phyloP scores from a whole-genome alignment of 1,140 invertebrate species.

The Lepeophtheirus salmonis region DNA sequence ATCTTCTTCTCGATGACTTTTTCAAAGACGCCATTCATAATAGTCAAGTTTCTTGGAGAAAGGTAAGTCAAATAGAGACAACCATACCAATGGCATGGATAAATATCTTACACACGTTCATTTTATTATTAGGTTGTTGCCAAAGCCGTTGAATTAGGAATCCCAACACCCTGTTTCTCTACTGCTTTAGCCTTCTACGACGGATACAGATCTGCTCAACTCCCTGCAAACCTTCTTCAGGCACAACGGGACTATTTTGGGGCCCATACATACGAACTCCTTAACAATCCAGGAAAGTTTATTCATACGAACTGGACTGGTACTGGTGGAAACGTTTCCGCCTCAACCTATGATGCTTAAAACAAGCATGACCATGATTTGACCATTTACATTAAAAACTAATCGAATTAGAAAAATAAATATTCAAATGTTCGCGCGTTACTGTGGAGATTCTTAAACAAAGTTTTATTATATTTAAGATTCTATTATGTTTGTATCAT shows the following conservation, averaged over 20 bases:
- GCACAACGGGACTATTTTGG: slow-evolving; percentile 98
- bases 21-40: slow-evolving; percentile 64
- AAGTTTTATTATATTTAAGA: neutral
- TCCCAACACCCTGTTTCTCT: slow-evolving; percentile 77
- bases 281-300: slow-evolving; percentile 65
- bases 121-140: slow-evolving; percentile 25
- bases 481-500: too few relatives aligned
- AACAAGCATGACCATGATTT: neutral
- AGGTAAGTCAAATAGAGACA: neutral
- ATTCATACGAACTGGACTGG: slow-evolving; percentile 99
- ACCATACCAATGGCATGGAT: slow-evolving; percentile 27
- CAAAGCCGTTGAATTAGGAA: slow-evolving; percentile 45
- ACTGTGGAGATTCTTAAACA: neutral
- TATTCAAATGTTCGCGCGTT: neutral
- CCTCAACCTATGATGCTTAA: slow-evolving; percentile 79
- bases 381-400: too few relatives aligned
- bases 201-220: slow-evolving; percentile 56
- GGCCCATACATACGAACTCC: slow-evolving; percentile 90
- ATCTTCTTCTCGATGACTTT: slow-evolving; percentile 85
- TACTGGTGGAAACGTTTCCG: slow-evolving; percentile 84
- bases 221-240: slow-evolving; percentile 83
- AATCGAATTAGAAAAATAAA: neutral
- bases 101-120: too few relatives aligned
- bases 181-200: slow-evolving; percentile 93
- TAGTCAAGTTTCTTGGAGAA: slow-evolving; percentile 38